Base-by-base conservation (phyloP, 2,888 invertebrate genomes). In the Geotrupes spiniger region DNA sequence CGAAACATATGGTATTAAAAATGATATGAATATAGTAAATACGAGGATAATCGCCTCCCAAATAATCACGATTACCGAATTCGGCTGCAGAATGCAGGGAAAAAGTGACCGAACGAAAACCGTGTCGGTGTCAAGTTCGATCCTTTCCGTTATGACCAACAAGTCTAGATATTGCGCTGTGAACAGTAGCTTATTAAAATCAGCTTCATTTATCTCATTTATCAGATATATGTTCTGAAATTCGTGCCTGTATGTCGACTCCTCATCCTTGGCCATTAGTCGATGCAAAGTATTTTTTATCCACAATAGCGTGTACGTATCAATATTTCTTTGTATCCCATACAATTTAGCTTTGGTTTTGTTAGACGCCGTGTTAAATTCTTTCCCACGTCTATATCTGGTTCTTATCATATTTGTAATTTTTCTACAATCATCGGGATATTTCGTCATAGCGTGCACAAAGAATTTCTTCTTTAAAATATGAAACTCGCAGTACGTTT, bases 31-130 rank as follows among this genome's bases (percentile, higher is more conserved):
- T 5, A 60, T n/a, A 2, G 51, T 47, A 2, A 51, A 10, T 3
- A 56, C 1, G 10, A 49, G 28, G 3, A 62, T 49, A 2, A 59
- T n/a, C 4, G 9, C 38, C 10, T 59, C 48, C 63, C 63, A 63
- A 9, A 56, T 15, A 1, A 37, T 26, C 4, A 56, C 43, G 33
- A 63, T 45, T n/a, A 59, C 49, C 2, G 62, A 62, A 14, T 58
- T 49, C 11, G 63, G 62, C 36, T 60, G 58, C 8, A 63, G 40
- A 11, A 63, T 57, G 33, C 55, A 60, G 4, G 63, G 63, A 41
- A 50, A 63, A 5, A 29, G 54, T 5, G 46, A 33, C 44, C 52
- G 56, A n/a, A 59, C 25, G 25, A 63, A 63, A 4, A 63, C 57
- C 1, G 54, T 52, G 29, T 63, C 62, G 4, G 56, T 55, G 4